A percentile compares a stretch with the other conserved stretches of the same genome.
Conservation (phyloP, 2,113 vertebrate species). For the Cottus gobio region DNA sequence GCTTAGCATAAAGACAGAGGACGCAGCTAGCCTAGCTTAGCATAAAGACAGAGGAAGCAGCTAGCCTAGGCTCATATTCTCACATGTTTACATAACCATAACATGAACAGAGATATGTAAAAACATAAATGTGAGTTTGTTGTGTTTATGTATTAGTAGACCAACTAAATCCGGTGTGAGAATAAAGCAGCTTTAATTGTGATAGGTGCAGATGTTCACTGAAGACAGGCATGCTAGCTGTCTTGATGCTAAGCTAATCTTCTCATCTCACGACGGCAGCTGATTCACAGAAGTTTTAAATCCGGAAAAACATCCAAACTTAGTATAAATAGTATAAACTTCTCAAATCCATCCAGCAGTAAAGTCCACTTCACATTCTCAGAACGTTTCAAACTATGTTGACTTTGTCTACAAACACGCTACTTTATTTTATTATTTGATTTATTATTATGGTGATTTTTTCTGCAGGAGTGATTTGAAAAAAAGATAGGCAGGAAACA, state of each 20-base stretch:
- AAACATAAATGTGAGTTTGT: too few relatives aligned
- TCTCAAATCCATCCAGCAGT: background rate
- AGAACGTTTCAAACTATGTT: background rate
- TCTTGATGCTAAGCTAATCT: slow-evolving; percentile 2
- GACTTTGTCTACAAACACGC: background rate
- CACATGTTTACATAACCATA: background rate
- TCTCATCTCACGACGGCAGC: background rate
- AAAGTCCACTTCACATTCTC: background rate
- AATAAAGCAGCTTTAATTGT: background rate
- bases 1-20: too few relatives aligned
- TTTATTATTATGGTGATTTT: too few relatives aligned
- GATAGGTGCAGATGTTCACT: background rate
- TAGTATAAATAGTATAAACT: background rate
- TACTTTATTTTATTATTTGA: too few relatives aligned
- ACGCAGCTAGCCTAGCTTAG: too few relatives aligned
- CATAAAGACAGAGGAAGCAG: too few relatives aligned
- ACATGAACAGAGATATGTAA: background rate
- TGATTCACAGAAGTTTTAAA: background rate
- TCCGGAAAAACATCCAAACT: background rate
- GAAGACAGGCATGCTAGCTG: background rate
- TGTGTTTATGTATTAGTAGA: background rate
- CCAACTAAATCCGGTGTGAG: background rate
- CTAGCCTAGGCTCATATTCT: too few relatives aligned
- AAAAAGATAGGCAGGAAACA: background rate
- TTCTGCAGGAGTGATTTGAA: background rate